Conservation (phyloP, 2,888 invertebrate species). For the Atethmia centrago region DNA sequence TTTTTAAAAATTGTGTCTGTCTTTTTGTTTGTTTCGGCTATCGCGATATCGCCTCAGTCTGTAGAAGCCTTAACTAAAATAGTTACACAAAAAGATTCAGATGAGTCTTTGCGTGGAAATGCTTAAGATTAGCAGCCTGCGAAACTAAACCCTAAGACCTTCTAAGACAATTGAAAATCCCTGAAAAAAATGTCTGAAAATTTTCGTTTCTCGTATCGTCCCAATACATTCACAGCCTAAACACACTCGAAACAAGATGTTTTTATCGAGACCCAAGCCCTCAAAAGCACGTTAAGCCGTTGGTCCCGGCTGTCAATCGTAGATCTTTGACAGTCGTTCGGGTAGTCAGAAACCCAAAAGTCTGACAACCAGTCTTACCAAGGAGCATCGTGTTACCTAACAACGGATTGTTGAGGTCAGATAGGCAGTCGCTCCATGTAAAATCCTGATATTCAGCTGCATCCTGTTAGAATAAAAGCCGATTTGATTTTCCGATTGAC, state of each 20-base stretch:
- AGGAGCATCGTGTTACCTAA: background rate
- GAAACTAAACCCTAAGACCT: background rate
- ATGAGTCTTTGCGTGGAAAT: background rate
- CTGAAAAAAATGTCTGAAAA: background rate
- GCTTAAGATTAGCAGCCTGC: background rate
- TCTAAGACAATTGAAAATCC: background rate
- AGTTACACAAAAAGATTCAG: background rate
- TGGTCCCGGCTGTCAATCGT: background rate
- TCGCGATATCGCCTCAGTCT: too few species aligned
- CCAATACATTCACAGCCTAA: conserved; percentile 28
- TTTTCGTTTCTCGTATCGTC: background rate
- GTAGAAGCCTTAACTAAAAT: too few species aligned
- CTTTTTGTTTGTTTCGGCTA: too few species aligned
- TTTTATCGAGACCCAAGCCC: conserved; percentile 76
- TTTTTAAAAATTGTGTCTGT: too few species aligned
- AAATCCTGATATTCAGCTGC: background rate
- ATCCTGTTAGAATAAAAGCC: background rate
- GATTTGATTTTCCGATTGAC: too few species aligned
- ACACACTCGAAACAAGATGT: conserved; percentile 74
- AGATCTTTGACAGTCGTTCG: background rate
- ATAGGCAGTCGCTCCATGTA: background rate
- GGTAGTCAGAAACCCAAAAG: background rate
- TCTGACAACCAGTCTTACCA: background rate
- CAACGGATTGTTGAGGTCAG: background rate
- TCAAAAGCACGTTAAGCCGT: background rate